Evolutionary conservation across 2,797 vertebrate genomes (phyloP), one percentile per base, ranked within the genome.

Genomic region (Hypotaenidia okinawae): DNA sequence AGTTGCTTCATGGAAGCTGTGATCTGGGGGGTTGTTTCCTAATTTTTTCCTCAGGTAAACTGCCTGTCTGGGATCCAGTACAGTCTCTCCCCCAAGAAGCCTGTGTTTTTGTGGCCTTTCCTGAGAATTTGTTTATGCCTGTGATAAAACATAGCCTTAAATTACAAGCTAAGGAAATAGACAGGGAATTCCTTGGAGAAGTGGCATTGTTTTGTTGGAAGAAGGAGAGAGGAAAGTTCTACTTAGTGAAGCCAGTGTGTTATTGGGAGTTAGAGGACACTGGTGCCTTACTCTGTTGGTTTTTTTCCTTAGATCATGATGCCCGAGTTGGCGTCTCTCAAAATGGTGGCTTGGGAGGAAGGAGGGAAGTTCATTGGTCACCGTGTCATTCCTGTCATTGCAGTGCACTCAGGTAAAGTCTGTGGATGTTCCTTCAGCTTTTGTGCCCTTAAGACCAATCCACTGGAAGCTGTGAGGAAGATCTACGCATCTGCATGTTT

Each of bases 311-410:
- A 99, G 99, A 99, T 99, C 94, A 94, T 99, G 95, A 97, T 99
- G 93, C 99, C 99, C 7, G 99, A 99, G 96, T 95, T 99, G 98
- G 99, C 99, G 0, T 99, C 98, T 89, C 98, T 99, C 49, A 98
- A 99, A 96, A 98, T 99, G 2, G 99, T 98, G 35, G 99, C 98
- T 43, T 98, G 98, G 85, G 99, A 99, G 62, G 99, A 99, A 97
- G 98, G 99, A 14, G 98, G 98, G 32, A 99, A 99, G 97, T 99
- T 99, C 90, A 96, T 99, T n/a, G 99, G 99, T 51, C 99, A 99
- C 67, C 98, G 99, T 64, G 98, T 99, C 96, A 98, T 99, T 93
- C 99, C 99, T 2, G 57, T 99, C 70, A 98, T 98, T n/a, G 98
- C 99, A 69, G 97, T 99, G 73, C 98, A 99, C 87, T 98, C 99